These are phyloP conservation scores for Gasterosteus aculeatus DNA, from an alignment of 2,113 vertebrate genomes.

Conservation along the genomic window DNA sequence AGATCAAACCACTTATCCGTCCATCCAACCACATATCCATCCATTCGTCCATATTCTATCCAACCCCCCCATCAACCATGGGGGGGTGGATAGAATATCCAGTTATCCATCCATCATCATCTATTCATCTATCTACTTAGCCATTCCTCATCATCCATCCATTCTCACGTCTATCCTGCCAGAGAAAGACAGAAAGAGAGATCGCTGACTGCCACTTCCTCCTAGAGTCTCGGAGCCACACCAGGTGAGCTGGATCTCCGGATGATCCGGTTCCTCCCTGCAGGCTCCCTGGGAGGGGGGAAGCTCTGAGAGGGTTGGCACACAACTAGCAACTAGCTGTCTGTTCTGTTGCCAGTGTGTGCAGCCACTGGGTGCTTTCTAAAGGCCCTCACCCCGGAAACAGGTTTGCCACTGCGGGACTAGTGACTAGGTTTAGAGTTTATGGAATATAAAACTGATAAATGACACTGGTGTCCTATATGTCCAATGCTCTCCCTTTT, in stretches of 20 bases:
- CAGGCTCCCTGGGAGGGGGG: background rate
- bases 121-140: no score
- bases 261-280: background rate
- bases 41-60: background rate
- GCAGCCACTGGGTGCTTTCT: background rate
- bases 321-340: background rate
- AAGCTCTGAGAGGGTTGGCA: background rate
- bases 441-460: background rate
- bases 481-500: background rate
- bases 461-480: background rate
- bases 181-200: background rate
- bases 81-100: no score
- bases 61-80: no score
- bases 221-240: background rate
- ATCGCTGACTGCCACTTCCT: background rate
- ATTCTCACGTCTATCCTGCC: no score
- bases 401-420: background rate
- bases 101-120: no score
- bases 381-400: background rate
- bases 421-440: background rate
- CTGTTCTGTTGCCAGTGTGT: background rate
- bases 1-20: background rate
- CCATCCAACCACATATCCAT: background rate
- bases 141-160: no score
- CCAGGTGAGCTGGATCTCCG: background rate